phyloP scores from a whole-genome alignment of 1,140 invertebrate genomes.

The Solenopsis invicta region DNA sequence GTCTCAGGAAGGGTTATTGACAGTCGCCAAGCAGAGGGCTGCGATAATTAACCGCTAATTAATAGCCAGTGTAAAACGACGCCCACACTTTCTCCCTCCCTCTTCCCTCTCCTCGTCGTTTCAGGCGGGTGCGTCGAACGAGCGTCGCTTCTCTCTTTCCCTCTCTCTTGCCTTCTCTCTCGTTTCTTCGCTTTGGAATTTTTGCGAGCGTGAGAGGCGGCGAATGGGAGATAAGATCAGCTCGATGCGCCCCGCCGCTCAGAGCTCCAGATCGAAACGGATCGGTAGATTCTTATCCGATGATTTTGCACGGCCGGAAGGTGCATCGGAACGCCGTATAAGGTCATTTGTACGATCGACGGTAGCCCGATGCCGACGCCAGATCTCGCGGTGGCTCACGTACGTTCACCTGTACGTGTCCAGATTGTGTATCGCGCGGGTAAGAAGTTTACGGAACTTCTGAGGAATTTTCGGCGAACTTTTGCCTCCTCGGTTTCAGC shows the following conservation, averaged over 20 bases:
- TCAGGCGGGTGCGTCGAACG: neutral
- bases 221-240: slow-evolving; percentile 66
- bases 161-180: slow-evolving; percentile 2
- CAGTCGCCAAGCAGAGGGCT: slow-evolving; percentile 64
- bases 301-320: slow-evolving; percentile 63
- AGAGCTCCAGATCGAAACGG: slow-evolving; percentile 61
- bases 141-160: neutral
- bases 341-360: slow-evolving; percentile 78
- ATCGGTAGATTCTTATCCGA: slow-evolving; percentile 70
- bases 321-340: slow-evolving; percentile 71
- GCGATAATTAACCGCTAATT: slow-evolving; percentile 81
- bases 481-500: neutral
- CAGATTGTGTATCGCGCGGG: slow-evolving; percentile 25
- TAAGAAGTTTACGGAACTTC: slow-evolving; percentile 28
- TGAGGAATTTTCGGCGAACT: slow-evolving; percentile 21
- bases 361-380: slow-evolving; percentile 67
- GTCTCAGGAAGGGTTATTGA: slow-evolving; percentile 64
- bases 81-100: slow-evolving; percentile 45
- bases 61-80: slow-evolving; percentile 74
- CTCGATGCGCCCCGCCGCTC: slow-evolving; percentile 16
- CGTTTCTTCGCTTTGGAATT: slow-evolving; percentile 41
- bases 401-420: slow-evolving; percentile 61
- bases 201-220: slow-evolving; percentile 31
- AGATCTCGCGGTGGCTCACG: slow-evolving; percentile 65
- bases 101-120: neutral